Conservation (phyloP, 2,888 invertebrate genomes). For the Pyrrhosoma nymphula region DNA sequence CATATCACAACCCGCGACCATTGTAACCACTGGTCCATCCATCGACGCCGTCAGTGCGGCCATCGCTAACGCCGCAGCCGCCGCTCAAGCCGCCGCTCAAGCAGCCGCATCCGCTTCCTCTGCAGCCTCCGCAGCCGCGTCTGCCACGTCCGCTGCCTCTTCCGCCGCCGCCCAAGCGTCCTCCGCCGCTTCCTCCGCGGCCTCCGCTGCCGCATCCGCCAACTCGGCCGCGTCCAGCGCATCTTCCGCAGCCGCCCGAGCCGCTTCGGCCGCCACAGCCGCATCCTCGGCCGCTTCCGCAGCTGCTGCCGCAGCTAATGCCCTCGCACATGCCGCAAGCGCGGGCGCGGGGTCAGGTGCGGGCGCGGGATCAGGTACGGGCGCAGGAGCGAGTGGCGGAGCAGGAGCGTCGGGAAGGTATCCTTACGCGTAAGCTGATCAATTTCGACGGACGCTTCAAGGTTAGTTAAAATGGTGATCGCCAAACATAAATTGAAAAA, state of each 20-base stretch:
- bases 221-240: not conserved
- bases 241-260: not conserved
- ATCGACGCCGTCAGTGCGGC: not conserved
- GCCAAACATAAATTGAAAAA: no score
- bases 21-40: not conserved
- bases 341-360: not conserved
- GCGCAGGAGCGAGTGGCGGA: not conserved
- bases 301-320: not conserved
- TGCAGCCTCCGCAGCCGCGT: not conserved
- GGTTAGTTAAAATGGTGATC: not conserved
- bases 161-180: not conserved
- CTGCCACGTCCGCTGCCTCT: not conserved
- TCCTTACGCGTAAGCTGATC: not conserved
- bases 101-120: not conserved
- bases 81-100: not conserved
- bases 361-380: not conserved
- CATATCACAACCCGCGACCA: not conserved
- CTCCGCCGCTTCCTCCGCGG: not conserved
- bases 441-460: not conserved
- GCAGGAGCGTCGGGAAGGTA: not conserved
- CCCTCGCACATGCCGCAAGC: not conserved
- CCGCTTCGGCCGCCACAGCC: not conserved
- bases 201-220: not conserved
- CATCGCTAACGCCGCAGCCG: conserved; percentile 16
- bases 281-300: not conserved